Base-by-base conservation (phyloP, 1,140 invertebrate genomes). In the Globodera ellingtonae region DNA sequence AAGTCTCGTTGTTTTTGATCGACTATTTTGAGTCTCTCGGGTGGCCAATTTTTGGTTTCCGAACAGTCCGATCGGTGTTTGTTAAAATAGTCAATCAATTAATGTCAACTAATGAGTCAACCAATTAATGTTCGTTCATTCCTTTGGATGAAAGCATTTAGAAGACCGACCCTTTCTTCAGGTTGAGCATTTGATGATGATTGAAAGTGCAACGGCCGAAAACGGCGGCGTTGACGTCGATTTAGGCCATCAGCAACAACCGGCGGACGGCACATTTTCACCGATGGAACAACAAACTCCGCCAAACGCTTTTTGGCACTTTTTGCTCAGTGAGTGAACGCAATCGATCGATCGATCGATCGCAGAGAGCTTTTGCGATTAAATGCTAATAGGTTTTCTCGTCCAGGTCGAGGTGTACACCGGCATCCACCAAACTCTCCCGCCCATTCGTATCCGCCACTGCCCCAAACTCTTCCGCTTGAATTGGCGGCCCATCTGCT, bases 321-420 rank as follows among this genome's bases (percentile, higher is more conserved):
- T 70, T 47, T 70, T 70, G 67, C 67, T 70, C 67, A 70, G 67
- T 70, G n/a, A n/a, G 67, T 65, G 13, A 13, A 15, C 2, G 35
- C 35, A 35, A 35, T 35, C 35, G 35, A 35, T 18, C 56, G 13
- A 35, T 18, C 56, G 13, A 18, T 62, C 18, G 10, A 15, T 50
- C 10, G 48, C 10, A 7, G 48, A 50, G n/a, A 10, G 10, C 6
- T 50, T 50, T 7, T 50, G 7, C 10, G 50, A 52, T 52, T 9
- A 52, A 52, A 9, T 9, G 7, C 50, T 52, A 52, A 52, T 13
- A 7, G 7, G 3, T 52, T 52, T 0, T 9, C 50, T 13, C 50
- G 50, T 52, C 50, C 7, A 62, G 56, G 18, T 18, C 13, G 56
- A 62, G 18, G 56, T 15, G 56, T 62, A 3, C 56, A 18, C 18